These are phyloP conservation scores for Peucedramus taeniatus DNA, from an alignment of 2,113 vertebrate species.

Conservation along the genomic window DNA sequence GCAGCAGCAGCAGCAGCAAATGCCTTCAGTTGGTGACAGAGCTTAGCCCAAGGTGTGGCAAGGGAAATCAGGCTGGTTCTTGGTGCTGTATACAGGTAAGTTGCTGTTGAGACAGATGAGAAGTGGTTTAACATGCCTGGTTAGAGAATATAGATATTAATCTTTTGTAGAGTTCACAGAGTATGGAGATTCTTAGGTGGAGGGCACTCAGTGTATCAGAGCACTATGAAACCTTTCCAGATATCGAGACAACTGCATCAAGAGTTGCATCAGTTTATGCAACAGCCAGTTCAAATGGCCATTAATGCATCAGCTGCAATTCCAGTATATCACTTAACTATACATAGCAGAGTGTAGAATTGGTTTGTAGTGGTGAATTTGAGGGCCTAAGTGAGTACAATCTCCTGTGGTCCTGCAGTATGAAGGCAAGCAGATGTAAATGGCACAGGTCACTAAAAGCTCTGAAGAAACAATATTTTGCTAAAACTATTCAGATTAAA, in stretches of 20 bases:
- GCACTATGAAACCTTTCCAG: neutral
- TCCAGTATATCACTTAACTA: rapidly evolving
- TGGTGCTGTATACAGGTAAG: neutral
- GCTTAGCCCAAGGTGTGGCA: neutral
- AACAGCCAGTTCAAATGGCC: neutral
- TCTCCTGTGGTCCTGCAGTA: neutral
- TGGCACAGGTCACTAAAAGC: neutral
- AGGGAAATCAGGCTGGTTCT: neutral
- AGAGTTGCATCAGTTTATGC: neutral
- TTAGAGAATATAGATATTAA: neutral
- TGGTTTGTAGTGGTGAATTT: neutral
- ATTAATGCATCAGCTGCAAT: neutral
- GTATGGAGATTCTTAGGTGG: neutral
- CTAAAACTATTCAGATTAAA: neutral
- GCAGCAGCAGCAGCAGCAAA: neutral
- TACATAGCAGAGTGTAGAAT: neutral
- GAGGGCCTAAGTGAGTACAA: neutral
- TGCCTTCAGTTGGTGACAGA: neutral
- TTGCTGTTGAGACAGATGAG: neutral
- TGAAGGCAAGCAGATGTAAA: neutral
- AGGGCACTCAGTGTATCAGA: neutral
- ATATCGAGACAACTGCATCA: neutral
- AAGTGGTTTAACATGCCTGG: neutral
- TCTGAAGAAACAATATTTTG: neutral
- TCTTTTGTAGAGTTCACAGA: neutral